Evolutionary conservation across 2,113 vertebrate species (phyloP).

Genomic region (Pristiophorus japonicus): DNA sequence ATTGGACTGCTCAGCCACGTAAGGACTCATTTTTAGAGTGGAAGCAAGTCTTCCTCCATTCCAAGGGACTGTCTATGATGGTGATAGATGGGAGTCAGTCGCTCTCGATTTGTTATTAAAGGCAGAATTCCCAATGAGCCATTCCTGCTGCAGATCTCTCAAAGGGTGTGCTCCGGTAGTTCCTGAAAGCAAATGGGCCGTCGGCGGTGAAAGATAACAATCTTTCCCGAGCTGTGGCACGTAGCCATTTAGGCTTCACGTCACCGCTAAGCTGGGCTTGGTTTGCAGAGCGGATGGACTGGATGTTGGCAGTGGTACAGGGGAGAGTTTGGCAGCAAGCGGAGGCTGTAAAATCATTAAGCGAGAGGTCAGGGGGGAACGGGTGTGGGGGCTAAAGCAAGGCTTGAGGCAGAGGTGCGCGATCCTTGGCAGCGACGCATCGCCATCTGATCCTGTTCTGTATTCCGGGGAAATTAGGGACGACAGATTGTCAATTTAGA

Average conservation of each 20-base stretch:
- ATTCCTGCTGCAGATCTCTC: background rate
- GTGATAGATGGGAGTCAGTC: background rate
- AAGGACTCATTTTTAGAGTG: too few species aligned
- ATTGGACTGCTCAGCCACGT: too few species aligned
- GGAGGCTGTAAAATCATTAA: background rate
- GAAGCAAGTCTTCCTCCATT: too few species aligned
- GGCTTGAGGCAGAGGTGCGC: background rate
- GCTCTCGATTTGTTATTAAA: background rate
- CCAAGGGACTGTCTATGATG: too few species aligned
- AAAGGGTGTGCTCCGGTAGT: too few species aligned
- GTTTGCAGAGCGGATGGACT: background rate
- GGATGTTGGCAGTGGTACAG: background rate
- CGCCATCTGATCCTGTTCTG: background rate
- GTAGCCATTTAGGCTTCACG: background rate
- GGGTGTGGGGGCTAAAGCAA: background rate
- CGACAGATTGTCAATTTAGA: background rate
- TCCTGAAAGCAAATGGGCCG: background rate
- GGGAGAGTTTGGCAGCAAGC: background rate
- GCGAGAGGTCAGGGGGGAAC: background rate
- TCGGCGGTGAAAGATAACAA: background rate
- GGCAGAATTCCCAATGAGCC: background rate
- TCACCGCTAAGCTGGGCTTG: background rate
- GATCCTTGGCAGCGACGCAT: background rate
- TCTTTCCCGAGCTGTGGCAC: background rate
- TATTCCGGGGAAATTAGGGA: background rate